These are phyloP conservation scores for Taxidea taxus DNA, from an alignment of 2,113 vertebrate species.

Conservation along the genomic window DNA sequence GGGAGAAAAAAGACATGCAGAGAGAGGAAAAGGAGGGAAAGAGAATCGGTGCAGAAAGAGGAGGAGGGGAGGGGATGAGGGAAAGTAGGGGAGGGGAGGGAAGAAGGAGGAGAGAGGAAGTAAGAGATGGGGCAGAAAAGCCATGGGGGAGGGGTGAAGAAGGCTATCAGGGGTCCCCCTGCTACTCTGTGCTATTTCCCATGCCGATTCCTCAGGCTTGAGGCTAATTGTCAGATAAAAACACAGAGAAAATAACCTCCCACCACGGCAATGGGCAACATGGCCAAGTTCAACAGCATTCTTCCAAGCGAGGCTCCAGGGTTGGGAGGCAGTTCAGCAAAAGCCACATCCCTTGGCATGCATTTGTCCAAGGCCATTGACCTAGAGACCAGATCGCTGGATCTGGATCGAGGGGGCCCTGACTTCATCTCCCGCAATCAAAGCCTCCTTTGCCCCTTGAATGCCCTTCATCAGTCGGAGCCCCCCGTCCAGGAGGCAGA, in stretches of 20 bases:
- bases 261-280: background rate
- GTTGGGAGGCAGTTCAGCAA: background rate
- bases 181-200: background rate
- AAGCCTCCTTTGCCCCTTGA: background rate
- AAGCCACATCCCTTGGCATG: background rate
- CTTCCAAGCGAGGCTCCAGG: background rate
- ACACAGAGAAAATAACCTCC: background rate
- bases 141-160: accelerated
- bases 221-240: background rate
- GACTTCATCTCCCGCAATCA: background rate
- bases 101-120: background rate
- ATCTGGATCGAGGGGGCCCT: background rate
- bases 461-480: background rate
- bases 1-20: too few relatives aligned
- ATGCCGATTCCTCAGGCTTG: background rate
- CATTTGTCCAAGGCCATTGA: background rate
- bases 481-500: background rate
- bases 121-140: background rate
- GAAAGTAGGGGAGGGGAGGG: background rate
- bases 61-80: background rate
- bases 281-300: background rate
- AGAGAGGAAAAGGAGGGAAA: too few relatives aligned
- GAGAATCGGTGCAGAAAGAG: background rate
- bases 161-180: background rate
- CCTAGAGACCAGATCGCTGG: background rate